phyloP scores from a whole-genome alignment of 1,140 invertebrate species.

The Copidosoma floridanum region DNA sequence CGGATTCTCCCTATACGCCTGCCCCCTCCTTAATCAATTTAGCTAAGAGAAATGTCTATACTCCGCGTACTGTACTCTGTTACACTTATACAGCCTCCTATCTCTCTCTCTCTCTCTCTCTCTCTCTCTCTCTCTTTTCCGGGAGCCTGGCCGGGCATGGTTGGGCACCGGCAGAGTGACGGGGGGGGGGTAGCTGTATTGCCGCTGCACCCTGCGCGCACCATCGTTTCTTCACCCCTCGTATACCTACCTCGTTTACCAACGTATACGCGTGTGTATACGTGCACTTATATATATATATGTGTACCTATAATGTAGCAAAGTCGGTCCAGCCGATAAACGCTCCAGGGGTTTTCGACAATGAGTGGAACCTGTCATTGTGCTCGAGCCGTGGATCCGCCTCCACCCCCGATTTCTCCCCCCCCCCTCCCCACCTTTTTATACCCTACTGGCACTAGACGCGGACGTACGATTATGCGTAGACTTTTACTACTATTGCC shows the following conservation, averaged over 20 bases:
- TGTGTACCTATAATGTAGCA: too few relatives aligned
- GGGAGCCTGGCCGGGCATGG: constrained; percentile 9
- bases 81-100: too few relatives aligned
- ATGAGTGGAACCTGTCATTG: constrained; percentile 43
- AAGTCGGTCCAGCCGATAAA: constrained; percentile 25
- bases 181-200: too few relatives aligned
- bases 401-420: neutral
- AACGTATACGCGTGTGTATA: too few relatives aligned
- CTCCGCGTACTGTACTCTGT: neutral
- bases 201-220: too few relatives aligned
- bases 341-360: constrained; percentile 29
- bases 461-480: too few relatives aligned
- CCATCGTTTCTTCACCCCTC: too few relatives aligned
- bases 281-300: too few relatives aligned
- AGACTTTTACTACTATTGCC: too few relatives aligned
- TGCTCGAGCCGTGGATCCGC: constrained; percentile 21
- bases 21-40: constrained; percentile 17
- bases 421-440: neutral
- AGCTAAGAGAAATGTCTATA: constrained; percentile 14
- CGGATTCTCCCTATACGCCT: constrained; percentile 5
- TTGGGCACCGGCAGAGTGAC: neutral
- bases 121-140: neutral
- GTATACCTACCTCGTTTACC: too few relatives aligned
- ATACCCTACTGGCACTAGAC: neutral
- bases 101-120: too few relatives aligned